Evolutionary conservation across 2,888 invertebrate species (phyloP).

Genomic region (Calameuta pallipes): DNA sequence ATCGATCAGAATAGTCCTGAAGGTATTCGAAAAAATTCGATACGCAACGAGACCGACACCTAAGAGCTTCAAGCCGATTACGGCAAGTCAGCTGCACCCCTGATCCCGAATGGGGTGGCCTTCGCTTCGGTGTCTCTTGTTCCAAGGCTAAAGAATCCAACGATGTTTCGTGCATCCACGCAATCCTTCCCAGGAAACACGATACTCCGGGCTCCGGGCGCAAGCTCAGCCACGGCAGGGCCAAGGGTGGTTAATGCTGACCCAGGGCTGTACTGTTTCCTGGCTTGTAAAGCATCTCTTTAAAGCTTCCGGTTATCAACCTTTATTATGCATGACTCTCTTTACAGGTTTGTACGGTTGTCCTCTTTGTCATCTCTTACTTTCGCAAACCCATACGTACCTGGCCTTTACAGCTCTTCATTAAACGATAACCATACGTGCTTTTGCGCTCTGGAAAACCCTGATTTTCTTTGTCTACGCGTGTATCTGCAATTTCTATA

Average conservation of each 20-base stretch:
- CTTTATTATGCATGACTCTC: not conserved
- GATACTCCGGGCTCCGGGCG: no score
- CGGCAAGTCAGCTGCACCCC: constrained; percentile 3
- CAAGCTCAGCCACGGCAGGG: no score
- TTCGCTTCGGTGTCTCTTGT: not conserved
- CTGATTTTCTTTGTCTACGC: no score
- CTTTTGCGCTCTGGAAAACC: not conserved
- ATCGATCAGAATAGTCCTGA: not conserved
- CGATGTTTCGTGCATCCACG: constrained; percentile 8
- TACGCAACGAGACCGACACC: not conserved
- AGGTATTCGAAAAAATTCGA: not conserved
- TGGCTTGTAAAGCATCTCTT: not conserved
- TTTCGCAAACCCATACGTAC: not conserved
- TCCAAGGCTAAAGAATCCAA: not conserved
- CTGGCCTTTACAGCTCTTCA: not conserved
- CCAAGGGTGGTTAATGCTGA: no score
- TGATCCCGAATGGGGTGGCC: not conserved
- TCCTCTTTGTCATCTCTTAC: not conserved
- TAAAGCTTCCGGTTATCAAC: not conserved
- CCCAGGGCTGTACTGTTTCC: no score
- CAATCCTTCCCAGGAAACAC: constrained; percentile 8
- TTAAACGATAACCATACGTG: not conserved
- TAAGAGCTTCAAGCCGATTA: constrained; percentile 1
- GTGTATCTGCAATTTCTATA: no score
- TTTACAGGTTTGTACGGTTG: not conserved